Conservation (phyloP, 2,888 invertebrate genomes). For the Cotesia congregata region DNA sequence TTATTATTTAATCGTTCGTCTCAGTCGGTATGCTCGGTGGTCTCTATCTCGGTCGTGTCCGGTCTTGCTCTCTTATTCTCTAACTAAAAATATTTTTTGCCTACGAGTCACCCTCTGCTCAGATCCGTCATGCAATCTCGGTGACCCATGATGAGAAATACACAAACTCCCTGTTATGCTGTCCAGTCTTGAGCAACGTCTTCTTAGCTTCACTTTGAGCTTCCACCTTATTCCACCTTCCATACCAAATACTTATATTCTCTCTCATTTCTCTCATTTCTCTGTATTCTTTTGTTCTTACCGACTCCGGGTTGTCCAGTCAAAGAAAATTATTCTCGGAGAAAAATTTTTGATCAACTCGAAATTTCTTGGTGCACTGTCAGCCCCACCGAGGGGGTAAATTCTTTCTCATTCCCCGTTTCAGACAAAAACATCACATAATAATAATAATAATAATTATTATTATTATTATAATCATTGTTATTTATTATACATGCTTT, state of each 20-base stretch:
- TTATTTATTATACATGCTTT: too few relatives aligned
- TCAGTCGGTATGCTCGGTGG: neutral
- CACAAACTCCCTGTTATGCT: slow-evolving; percentile 44
- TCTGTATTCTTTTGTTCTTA: slow-evolving; percentile 28
- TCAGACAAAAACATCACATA: neutral
- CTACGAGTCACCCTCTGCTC: slow-evolving; percentile 43
- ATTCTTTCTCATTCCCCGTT: neutral
- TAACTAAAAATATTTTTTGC: slow-evolving; percentile 44
- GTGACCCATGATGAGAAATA: slow-evolving; percentile 36
- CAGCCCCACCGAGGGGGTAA: neutral
- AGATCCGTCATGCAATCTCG: slow-evolving; percentile 40
- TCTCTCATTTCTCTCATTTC: slow-evolving; percentile 25
- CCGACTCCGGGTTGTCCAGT: neutral
- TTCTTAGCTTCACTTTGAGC: neutral
- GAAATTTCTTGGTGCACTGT: neutral
- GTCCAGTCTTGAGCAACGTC: slow-evolving; percentile 17
- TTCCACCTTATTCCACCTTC: neutral
- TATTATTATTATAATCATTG: too few relatives aligned
- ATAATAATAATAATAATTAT: neutral
- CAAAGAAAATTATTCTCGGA: slow-evolving; percentile 23
- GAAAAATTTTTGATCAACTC: neutral
- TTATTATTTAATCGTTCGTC: neutral
- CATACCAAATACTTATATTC: slow-evolving; percentile 12
- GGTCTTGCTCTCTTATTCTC: slow-evolving; percentile 32
- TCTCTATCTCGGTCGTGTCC: slow-evolving; percentile 15